Evolutionary conservation across 1,140 invertebrate species (phyloP), one percentile per base, ranked within the genome.

Genomic region (Drosophila paulistorum): DNA sequence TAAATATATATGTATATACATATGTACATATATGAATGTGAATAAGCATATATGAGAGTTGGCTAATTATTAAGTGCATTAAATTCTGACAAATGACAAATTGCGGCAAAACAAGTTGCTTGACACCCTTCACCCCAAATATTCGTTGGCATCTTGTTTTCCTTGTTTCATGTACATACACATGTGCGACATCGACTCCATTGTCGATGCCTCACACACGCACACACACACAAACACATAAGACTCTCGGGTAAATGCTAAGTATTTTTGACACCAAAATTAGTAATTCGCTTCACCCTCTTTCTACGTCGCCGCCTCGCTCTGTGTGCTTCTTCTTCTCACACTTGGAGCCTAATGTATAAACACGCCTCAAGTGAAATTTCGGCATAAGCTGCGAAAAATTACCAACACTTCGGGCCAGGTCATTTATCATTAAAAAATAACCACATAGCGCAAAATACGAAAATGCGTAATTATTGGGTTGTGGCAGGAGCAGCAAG

Each of bases 381-480:
- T n/a, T 74, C 60, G 83, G 68, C 70, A 78, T 77, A 83, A 83
- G 84, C 80, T 67, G 66, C 79, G 71, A 82, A 71, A 86, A 87
- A 89, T 83, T 72, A 67, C 62, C 79, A 87, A 87, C 83, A 87
- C 83, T 87, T 83, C 77, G 79, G 67, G 68, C 57, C 71, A 42
- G 84, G 83, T 87, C 83, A 87, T 87, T 87, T 87, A 89, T 87
- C 83, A 87, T 87, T 89, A 83, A 87, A 87, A 30, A 87, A 83
- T 87, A 87, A 83, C 76, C 75, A 86, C 66, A 77, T 62, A 67
- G 83, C 84, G 64, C 37, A 77, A 72, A 70, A 71, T 61, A 59
- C 48, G 63, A 76, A 77, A 87, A 83, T 89, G 79, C 84, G 83
- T 87, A 87, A 87, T 87, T 87, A 87, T 89, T 81, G 84, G 80